phyloP scores from a whole-genome alignment of 2,888 invertebrate species.

The Anthrax anthrax region DNA sequence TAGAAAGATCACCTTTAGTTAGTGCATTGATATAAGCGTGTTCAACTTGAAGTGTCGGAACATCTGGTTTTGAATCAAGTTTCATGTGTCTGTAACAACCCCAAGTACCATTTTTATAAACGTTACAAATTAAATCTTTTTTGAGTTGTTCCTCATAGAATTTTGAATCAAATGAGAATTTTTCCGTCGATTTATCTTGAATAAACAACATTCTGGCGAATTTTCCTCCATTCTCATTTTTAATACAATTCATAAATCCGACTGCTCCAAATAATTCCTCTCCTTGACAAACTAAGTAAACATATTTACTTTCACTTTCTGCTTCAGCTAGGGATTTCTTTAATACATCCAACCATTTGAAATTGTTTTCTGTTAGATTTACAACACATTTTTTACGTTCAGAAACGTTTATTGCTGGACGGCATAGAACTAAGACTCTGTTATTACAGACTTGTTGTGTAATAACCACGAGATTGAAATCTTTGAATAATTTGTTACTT shows the following conservation, averaged over 20 bases:
- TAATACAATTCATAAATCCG: slow-evolving; percentile 82
- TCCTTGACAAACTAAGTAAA: slow-evolving; percentile 55
- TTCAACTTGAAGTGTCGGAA: slow-evolving; percentile 49
- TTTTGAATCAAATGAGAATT: slow-evolving; percentile 43
- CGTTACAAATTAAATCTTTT: slow-evolving; percentile 75
- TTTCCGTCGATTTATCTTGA: slow-evolving; percentile 45
- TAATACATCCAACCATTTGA: slow-evolving; percentile 66
- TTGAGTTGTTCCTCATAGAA: slow-evolving; percentile 48
- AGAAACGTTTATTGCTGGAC: slow-evolving; percentile 25
- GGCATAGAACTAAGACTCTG: slow-evolving; percentile 51
- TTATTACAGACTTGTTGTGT: slow-evolving; percentile 49
- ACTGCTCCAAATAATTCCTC: slow-evolving; percentile 61
- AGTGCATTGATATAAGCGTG: slow-evolving; percentile 92
- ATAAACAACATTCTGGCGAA: slow-evolving; percentile 59
- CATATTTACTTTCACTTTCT: slow-evolving; percentile 42
- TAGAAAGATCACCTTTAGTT: slow-evolving; percentile 85
- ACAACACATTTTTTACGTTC: slow-evolving; percentile 39
- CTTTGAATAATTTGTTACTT: slow-evolving; percentile 30
- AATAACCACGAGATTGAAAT: slow-evolving; percentile 39
- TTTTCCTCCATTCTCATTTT: slow-evolving; percentile 71
- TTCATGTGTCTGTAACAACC: slow-evolving; percentile 74
- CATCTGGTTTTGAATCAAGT: slow-evolving; percentile 37
- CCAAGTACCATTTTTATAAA: slow-evolving; percentile 68
- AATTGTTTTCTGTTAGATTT: slow-evolving; percentile 52
- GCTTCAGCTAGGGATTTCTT: slow-evolving; percentile 58